These are phyloP conservation scores for Phortica variegata DNA, from an alignment of 1,140 invertebrate genomes.

Conservation along the genomic window DNA sequence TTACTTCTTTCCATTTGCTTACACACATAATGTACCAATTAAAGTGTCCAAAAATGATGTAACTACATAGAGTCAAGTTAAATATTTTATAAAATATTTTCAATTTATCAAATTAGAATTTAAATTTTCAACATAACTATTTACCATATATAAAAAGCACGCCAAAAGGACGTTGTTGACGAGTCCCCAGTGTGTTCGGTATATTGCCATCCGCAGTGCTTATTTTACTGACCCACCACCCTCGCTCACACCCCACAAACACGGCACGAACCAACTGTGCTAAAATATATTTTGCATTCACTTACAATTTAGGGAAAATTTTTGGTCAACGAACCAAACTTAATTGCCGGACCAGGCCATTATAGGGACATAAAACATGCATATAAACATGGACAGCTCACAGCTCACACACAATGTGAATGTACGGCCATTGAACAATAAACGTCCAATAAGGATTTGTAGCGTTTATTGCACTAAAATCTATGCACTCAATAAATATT, in stretches of 20 bases:
- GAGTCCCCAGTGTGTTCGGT: too few species aligned
- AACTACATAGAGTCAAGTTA: neutral
- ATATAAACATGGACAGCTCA: neutral
- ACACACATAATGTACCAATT: too few species aligned
- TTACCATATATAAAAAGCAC: too few species aligned
- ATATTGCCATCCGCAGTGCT: neutral
- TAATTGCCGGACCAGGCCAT: constrained; percentile 21
- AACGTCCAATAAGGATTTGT: too few species aligned
- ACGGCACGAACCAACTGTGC: constrained; percentile 1
- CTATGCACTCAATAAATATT: constrained; percentile 40
- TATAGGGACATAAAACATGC: constrained; percentile 16
- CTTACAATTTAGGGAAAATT: constrained; percentile 18
- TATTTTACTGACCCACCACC: neutral
- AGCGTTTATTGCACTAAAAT: neutral
- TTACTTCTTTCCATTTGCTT: neutral
- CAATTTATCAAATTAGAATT: constrained; percentile 46
- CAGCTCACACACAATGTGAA: too few species aligned
- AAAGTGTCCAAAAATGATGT: too few species aligned
- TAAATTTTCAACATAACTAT: constrained; percentile 31
- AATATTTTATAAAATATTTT: constrained; percentile 21
- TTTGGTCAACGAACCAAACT: constrained; percentile 29
- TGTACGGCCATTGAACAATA: constrained; percentile 3
- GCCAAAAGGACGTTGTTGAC: constrained; percentile 3
- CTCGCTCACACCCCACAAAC: neutral
- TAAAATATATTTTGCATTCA: too few species aligned